Evolutionary conservation across 2,113 vertebrate genomes (phyloP), one percentile per base, ranked within the genome.

Genomic region (Varanus komodoensis): DNA sequence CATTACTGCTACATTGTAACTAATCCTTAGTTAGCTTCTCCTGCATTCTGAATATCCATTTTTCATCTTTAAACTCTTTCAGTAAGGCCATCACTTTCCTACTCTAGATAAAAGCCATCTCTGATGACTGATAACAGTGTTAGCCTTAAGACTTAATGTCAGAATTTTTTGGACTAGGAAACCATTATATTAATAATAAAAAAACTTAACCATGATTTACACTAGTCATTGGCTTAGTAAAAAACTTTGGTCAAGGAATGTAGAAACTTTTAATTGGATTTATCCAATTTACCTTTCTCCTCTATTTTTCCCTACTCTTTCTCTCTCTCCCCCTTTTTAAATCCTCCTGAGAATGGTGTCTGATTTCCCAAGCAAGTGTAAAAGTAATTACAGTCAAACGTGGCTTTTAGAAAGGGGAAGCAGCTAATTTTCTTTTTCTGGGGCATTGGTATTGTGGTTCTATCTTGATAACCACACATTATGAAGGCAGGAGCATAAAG

Each of bases 331-430:
- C 82, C 90, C 96, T 96, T 8, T 48, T 6, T n/a, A 34, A 94
- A 88, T 84, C 44, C 93, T 95, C 94, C 89, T 89, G 93, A 95
- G 94, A 94, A n/a, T 87, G 21, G 93, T 93, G 77, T 93, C 88
- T 96, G 93, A 92, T 96, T 97, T 97, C 91, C 91, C 81, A 95
- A 94, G 94, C 82, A 96, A 95, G 89, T 94, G 34, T 93, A 94
- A 94, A 88, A 95, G 93, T 97, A 96, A 96, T 97, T 96, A 95
- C 94, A 96, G 92, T 94, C 74, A 95, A 96, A 96, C 88, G 93
- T 19, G 93, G 88, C 68, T 80, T 82, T 92, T 87, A 88, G 91
- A 91, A 91, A 96, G 93, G 74, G 44, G 93, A 93, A 94, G 80
- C 50, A 91, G 74, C 91, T 96, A 94, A 95, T 97, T 96, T 85